phyloP scores from a whole-genome alignment of 2,113 vertebrate species.

The Brachyistius frenatus region DNA sequence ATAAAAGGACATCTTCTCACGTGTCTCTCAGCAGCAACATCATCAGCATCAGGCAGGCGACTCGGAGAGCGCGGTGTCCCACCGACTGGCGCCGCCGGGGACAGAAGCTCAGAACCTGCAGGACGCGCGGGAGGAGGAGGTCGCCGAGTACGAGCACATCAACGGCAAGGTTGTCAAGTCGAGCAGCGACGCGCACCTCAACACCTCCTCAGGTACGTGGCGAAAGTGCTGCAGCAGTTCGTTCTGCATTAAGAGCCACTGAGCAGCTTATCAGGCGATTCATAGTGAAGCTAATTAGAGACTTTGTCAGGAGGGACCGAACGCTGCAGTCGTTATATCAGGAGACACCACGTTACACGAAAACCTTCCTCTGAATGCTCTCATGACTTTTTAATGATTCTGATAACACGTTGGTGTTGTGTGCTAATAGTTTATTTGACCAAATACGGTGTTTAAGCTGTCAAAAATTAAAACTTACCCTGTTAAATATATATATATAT shows the following conservation, averaged over 20 bases:
- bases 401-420: neutral
- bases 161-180: conserved; percentile 91
- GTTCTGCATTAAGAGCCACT: neutral
- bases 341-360: neutral
- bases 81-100: conserved; percentile 78
- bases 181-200: conserved; percentile 89
- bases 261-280: conserved; percentile 46
- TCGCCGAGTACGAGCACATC: conserved; percentile 68
- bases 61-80: conserved; percentile 36
- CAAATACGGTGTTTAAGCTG: no score
- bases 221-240: neutral
- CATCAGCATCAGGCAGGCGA: conserved; percentile 80
- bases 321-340: conserved; percentile 18
- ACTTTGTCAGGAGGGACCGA: conserved; percentile 7
- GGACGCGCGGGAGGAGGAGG: conserved; percentile 71
- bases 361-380: neutral
- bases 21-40: conserved; percentile 64
- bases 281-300: conserved; percentile 35
- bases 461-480: no score
- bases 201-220: conserved; percentile 87
- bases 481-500: no score
- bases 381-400: neutral
- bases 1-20: neutral
- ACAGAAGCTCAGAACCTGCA: conserved; percentile 77
- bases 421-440: no score